Conservation (phyloP, 2,888 invertebrate species). For the Scelioninae gen. 2 region DNA sequence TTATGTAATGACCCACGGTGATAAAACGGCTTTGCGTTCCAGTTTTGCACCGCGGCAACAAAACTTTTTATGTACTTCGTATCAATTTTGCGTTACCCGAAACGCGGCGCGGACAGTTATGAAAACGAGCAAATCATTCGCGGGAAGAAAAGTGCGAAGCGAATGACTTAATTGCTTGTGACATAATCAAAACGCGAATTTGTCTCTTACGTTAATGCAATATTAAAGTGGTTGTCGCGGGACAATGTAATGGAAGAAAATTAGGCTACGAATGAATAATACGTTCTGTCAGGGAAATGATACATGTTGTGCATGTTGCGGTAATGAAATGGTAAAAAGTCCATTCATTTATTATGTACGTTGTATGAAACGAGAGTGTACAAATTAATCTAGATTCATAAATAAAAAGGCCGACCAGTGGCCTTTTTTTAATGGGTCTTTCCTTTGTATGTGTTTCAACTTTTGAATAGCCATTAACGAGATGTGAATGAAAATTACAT, state of each 20-base stretch:
- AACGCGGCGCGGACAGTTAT: too few species aligned
- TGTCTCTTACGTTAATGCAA: background rate
- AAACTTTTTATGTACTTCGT: background rate
- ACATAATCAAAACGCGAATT: background rate
- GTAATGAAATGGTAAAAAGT: constrained; percentile 3
- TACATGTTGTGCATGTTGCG: constrained; percentile 4
- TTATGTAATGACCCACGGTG: too few species aligned
- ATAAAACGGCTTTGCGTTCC: too few species aligned
- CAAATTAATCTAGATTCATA: constrained; percentile 8
- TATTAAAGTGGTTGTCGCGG: background rate
- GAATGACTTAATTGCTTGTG: background rate
- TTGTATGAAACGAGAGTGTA: constrained; percentile 4
- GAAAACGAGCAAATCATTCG: too few species aligned
- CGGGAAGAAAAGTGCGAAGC: too few species aligned
- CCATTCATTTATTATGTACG: constrained; percentile 20
- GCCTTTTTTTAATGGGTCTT: constrained; percentile 3
- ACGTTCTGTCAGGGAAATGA: constrained; percentile 5
- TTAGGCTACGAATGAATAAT: background rate
- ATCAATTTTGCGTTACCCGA: too few species aligned
- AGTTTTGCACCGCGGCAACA: too few species aligned
- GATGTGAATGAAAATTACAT: too few species aligned
- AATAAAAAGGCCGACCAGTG: background rate
- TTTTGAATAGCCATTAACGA: too few species aligned
- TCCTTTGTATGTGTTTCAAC: background rate
- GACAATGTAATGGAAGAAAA: constrained; percentile 5